Evolutionary conservation across 2,888 invertebrate genomes (phyloP).

Genomic region (Clusia tigrina): DNA sequence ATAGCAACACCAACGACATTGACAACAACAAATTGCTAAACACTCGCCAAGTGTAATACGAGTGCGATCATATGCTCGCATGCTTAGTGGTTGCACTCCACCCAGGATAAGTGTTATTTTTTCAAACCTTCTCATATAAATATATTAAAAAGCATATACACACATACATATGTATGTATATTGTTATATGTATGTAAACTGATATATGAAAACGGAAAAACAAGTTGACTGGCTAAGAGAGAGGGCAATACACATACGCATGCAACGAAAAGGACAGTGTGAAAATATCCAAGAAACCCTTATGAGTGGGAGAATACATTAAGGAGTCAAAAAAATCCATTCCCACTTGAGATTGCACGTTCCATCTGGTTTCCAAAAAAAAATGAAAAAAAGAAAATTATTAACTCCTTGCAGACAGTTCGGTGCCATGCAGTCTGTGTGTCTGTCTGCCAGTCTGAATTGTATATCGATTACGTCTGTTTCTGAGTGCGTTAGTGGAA

Average conservation of each 20-base stretch:
- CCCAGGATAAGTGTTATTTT: too few relatives aligned
- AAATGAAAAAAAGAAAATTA: slow-evolving; percentile 13
- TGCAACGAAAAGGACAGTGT: neutral
- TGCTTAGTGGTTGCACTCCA: too few relatives aligned
- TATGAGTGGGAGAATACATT: slow-evolving; percentile 6
- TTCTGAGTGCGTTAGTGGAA: too few relatives aligned
- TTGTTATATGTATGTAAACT: slow-evolving; percentile 40
- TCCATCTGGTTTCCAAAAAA: slow-evolving; percentile 55
- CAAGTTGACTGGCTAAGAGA: slow-evolving; percentile 39
- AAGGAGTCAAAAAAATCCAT: slow-evolving; percentile 10
- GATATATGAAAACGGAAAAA: slow-evolving; percentile 51
- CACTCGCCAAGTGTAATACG: slow-evolving; percentile 42
- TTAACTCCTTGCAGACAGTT: slow-evolving; percentile 28
- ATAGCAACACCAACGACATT: slow-evolving; percentile 15
- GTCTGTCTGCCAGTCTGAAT: too few relatives aligned
- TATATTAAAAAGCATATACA: too few relatives aligned
- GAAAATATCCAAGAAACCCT: too few relatives aligned
- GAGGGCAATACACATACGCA: slow-evolving; percentile 30
- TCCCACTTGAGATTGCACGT: slow-evolving; percentile 38
- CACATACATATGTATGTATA: too few relatives aligned
- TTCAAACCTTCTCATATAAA: too few relatives aligned
- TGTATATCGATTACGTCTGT: too few relatives aligned
- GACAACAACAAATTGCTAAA: slow-evolving; percentile 39
- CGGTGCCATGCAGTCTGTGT: slow-evolving; percentile 52
- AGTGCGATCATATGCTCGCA: slow-evolving; percentile 36